Percentiles rank a stretch among this genome's conserved stretches.
Conservation (phyloP, 2,888 invertebrate species). For the Caenorhabditis parvicauda region DNA sequence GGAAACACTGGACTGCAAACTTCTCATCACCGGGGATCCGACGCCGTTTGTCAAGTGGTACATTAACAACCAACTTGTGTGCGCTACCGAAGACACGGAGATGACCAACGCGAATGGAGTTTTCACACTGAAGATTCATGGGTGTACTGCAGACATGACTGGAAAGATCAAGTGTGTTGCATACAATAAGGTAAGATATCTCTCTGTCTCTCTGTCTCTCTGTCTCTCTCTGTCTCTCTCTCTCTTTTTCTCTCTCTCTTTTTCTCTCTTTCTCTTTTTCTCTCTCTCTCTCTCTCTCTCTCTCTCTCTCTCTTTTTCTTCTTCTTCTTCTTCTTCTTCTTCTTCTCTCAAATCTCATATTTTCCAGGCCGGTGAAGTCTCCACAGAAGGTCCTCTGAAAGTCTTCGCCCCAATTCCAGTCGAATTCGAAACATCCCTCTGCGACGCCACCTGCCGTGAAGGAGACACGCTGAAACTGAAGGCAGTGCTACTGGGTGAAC, state of each 20-base stretch:
- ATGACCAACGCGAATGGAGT: constrained; percentile 61
- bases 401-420: constrained; percentile 62
- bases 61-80: constrained; percentile 48
- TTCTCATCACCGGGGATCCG: constrained; percentile 86
- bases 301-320: no score
- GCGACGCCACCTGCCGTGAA: constrained; percentile 63
- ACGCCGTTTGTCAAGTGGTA: constrained; percentile 78
- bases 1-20: constrained; percentile 78
- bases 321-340: no score
- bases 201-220: no score
- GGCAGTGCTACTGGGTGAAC: constrained; percentile 63
- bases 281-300: no score
- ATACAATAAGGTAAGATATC: constrained; percentile 63
- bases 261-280: constrained; percentile 19
- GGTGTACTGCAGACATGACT: constrained; percentile 65
- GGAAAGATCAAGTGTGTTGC: constrained; percentile 67
- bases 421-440: constrained; percentile 61
- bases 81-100: constrained; percentile 60
- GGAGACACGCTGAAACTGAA: constrained; percentile 63
- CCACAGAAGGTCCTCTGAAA: constrained; percentile 63
- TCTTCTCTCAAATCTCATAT: no score
- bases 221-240: not conserved
- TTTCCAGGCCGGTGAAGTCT: constrained; percentile 60
- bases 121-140: constrained; percentile 64
- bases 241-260: no score